These are phyloP conservation scores for Leptopilina drosophilae DNA, from an alignment of 2,888 invertebrate species.

Conservation along the genomic window DNA sequence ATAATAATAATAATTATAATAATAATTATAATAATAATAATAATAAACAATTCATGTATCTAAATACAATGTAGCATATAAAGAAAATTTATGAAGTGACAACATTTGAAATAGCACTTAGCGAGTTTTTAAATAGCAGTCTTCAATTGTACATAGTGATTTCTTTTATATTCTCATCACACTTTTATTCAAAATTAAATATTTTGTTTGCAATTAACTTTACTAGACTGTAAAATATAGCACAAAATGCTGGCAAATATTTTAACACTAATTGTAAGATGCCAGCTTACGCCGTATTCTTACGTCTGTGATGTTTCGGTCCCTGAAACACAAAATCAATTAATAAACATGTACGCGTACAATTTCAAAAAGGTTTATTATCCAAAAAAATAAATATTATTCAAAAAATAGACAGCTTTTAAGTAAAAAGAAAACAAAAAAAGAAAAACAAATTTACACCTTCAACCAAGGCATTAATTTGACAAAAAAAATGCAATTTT, in stretches of 20 bases:
- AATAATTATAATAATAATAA: not conserved
- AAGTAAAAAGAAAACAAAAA: too few species aligned
- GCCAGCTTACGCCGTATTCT: constrained; percentile 6
- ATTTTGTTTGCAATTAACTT: constrained; percentile 13
- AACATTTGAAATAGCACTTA: constrained; percentile 17
- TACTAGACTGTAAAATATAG: constrained; percentile 29
- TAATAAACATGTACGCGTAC: not conserved
- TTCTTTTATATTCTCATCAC: constrained; percentile 19
- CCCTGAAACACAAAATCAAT: constrained; percentile 11
- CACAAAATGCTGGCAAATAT: constrained; percentile 28
- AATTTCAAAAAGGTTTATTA: too few species aligned
- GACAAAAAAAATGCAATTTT: too few species aligned
- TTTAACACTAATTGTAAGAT: not conserved
- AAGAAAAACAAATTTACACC: too few species aligned
- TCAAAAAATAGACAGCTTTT: too few species aligned
- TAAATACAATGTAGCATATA: constrained; percentile 10
- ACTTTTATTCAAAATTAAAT: constrained; percentile 35
- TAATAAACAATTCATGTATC: not conserved
- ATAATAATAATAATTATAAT: too few species aligned
- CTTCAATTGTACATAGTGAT: constrained; percentile 26
- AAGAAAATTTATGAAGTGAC: constrained; percentile 7
- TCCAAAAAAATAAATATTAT: too few species aligned
- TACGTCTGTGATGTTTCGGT: constrained; percentile 37
- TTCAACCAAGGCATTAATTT: too few species aligned
- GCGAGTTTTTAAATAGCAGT: constrained; percentile 20